Conservation (phyloP, 2,888 invertebrate species). For the Dysmachus trigonus region DNA sequence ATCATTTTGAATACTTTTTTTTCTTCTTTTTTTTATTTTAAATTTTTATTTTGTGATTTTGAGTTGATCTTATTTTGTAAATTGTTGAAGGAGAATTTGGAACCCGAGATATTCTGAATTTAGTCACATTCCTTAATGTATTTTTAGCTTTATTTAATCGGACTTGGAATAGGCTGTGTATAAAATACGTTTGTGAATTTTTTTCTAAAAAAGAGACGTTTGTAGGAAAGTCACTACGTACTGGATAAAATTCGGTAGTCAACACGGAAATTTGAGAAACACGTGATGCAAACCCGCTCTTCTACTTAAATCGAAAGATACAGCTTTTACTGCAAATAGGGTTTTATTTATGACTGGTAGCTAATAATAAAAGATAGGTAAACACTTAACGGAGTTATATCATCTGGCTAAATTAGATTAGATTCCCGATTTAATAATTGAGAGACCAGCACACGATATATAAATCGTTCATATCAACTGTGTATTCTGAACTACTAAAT, state of each 20-base stretch:
- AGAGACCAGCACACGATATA: background rate
- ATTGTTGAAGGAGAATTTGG: slow-evolving; percentile 31
- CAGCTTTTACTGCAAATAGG: background rate
- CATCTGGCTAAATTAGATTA: background rate
- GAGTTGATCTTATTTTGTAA: slow-evolving; percentile 26
- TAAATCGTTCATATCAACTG: background rate
- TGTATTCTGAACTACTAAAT: background rate
- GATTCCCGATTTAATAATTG: background rate
- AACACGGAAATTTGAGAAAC: background rate
- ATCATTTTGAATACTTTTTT: slow-evolving; percentile 38
- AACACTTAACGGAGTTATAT: background rate
- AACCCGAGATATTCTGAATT: slow-evolving; percentile 27
- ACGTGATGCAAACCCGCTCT: background rate
- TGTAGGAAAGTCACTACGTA: background rate
- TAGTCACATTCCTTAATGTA: background rate
- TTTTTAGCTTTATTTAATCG: background rate
- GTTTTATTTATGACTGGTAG: background rate
- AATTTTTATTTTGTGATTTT: slow-evolving; percentile 17
- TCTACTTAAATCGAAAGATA: background rate
- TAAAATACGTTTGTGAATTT: slow-evolving; percentile 15
- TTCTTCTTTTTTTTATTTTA: too few relatives aligned
- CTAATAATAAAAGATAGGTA: background rate
- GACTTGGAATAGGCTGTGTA: slow-evolving; percentile 2
- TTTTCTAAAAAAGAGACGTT: background rate
- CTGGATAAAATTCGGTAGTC: slow-evolving; percentile 14